phyloP scores from a whole-genome alignment of 2,888 invertebrate genomes.

The Drosophila trichaetosa region DNA sequence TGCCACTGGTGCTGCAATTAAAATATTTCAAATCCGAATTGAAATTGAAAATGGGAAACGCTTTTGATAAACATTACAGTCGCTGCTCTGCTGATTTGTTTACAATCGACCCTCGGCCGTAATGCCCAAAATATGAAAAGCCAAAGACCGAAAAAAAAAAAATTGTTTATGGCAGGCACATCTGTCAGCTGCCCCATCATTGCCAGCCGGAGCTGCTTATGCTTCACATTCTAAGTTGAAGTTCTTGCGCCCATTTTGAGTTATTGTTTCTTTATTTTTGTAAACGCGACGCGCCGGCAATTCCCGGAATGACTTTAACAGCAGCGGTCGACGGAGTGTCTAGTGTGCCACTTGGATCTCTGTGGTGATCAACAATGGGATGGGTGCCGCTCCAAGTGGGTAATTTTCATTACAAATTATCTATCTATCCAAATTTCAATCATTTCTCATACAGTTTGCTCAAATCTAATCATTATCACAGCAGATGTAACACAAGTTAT shows the following conservation, averaged over 20 bases:
- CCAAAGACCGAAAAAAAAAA: conserved; percentile 7
- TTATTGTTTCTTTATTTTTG: conserved; percentile 70
- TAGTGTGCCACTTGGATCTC: conserved; percentile 61
- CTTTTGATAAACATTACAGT: conserved; percentile 51
- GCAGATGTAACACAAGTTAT: neutral
- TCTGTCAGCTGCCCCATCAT: conserved; percentile 76
- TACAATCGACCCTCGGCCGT: conserved; percentile 47
- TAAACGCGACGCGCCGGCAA: conserved; percentile 54
- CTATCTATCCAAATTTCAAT: conserved; percentile 3
- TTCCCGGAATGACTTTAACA: conserved; percentile 68
- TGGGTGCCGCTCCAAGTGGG: conserved; percentile 48
- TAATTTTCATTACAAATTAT: conserved; percentile 47
- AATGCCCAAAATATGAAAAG: conserved; percentile 54
- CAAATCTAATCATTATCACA: neutral
- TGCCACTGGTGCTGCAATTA: conserved; percentile 64
- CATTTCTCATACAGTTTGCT: neutral
- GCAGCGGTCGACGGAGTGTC: conserved; percentile 66
- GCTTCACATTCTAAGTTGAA: conserved; percentile 55
- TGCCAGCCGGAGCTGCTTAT: conserved; percentile 47
- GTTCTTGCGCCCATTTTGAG: conserved; percentile 66
- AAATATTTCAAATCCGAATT: conserved; percentile 15
- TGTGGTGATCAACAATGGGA: conserved; percentile 10
- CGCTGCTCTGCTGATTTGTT: conserved; percentile 34
- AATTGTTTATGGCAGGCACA: conserved; percentile 62
- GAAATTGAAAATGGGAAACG: conserved; percentile 29